A percentile compares a stretch with the other conserved stretches of the same genome.
These are phyloP conservation scores for Astropecten irregularis DNA, from an alignment of 53 echinoderm and acorn worm genomes.

Conservation along the genomic window DNA sequence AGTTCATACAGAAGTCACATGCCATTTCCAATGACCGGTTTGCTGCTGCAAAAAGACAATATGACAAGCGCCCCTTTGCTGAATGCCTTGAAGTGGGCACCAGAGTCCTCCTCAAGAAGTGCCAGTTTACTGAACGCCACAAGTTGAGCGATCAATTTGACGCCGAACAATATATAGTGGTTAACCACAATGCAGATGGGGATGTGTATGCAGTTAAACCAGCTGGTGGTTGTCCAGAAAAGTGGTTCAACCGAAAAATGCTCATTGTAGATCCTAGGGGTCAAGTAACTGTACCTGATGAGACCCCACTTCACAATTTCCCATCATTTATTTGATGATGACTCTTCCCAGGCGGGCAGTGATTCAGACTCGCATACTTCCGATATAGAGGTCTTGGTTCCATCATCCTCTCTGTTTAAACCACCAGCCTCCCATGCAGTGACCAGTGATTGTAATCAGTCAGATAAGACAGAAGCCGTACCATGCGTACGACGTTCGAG, in stretches of 20 bases:
- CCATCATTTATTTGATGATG: neutral
- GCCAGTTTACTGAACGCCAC: slow-evolving; percentile 13
- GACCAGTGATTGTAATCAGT: too few species aligned
- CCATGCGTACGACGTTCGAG: neutral
- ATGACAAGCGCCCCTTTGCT: neutral
- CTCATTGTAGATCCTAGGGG: slow-evolving; percentile 40
- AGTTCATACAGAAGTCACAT: slow-evolving; percentile 14
- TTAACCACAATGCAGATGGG: neutral
- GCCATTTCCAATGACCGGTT: neutral
- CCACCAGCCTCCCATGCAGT: neutral
- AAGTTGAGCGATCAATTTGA: slow-evolving; percentile 2
- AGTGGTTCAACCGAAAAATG: slow-evolving; percentile 4
- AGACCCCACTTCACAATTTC: neutral
- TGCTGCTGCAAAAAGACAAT: neutral
- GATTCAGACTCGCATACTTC: neutral
- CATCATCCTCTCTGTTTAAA: neutral
- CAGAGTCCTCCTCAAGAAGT: slow-evolving; percentile 24
- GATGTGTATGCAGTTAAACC: slow-evolving; percentile 23
- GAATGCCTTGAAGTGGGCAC: slow-evolving; percentile 14
- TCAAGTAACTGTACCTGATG: neutral
- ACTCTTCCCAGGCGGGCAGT: neutral
- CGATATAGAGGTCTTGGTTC: neutral
- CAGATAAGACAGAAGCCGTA: neutral
- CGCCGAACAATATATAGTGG: neutral
- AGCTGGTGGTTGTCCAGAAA: neutral